Percentiles rank a stretch among this genome's conserved stretches.
These are phyloP conservation scores for Pachyrhynchus sulphureomaculatus DNA, from an alignment of 1,140 invertebrate species.

Conservation along the genomic window DNA sequence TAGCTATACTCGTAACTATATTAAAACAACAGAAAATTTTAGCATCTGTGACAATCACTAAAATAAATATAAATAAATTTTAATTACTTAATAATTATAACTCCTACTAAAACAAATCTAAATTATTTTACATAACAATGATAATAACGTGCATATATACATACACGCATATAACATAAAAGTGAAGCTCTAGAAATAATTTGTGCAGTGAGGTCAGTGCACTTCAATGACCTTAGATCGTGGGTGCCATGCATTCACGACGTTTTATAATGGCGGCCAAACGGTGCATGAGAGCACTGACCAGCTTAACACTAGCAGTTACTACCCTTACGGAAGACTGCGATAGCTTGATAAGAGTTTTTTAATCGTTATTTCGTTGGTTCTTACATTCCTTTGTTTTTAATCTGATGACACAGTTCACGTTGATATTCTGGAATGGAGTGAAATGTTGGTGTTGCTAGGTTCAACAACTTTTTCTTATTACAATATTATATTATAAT, in stretches of 20 bases:
- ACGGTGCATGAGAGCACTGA: conserved; percentile 29
- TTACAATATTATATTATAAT: no score
- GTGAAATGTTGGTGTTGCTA: neutral
- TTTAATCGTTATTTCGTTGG: neutral
- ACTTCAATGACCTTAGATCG: conserved; percentile 12
- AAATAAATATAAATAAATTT: no score
- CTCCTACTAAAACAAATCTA: no score
- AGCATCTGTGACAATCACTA: no score
- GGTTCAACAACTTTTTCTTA: neutral
- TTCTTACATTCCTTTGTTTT: conserved; percentile 9
- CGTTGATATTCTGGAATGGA: no score
- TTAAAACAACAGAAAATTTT: no score
- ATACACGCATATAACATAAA: no score
- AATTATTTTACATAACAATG: no score
- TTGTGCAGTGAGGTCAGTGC: conserved; percentile 24
- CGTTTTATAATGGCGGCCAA: neutral
- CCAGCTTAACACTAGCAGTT: conserved; percentile 17
- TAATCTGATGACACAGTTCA: neutral
- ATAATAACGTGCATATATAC: no score
- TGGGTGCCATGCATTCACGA: conserved; percentile 19
- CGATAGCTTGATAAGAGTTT: conserved; percentile 17
- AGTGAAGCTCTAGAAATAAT: conserved; percentile 13
- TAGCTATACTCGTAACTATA: no score
- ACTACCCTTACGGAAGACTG: neutral
- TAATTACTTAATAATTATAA: no score